A percentile compares a stretch with the other conserved stretches of the same genome.
phyloP scores from a whole-genome alignment of 1,140 invertebrate genomes.

The Drosophila bocqueti region DNA sequence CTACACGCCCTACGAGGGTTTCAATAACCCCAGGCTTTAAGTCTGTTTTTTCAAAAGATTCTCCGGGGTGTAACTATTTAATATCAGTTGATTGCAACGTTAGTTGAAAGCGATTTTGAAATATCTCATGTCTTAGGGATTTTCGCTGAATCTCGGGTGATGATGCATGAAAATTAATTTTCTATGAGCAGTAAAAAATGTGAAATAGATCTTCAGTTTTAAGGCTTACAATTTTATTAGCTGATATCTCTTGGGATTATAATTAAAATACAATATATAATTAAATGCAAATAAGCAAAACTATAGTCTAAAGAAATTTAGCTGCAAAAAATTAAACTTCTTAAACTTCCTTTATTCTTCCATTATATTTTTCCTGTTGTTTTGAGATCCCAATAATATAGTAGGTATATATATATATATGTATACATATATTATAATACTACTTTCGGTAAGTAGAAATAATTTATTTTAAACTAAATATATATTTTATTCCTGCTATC shows the following conservation, averaged over 20 bases:
- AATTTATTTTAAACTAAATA: neutral
- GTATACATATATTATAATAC: no score
- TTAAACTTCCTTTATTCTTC: neutral
- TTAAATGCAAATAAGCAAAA: neutral
- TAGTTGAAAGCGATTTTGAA: neutral
- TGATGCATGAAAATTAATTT: neutral
- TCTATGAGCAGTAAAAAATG: neutral
- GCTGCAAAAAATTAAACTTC: neutral
- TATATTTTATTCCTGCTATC: neutral
- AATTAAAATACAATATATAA: neutral
- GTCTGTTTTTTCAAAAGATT: conserved; percentile 6
- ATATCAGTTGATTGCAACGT: conserved; percentile 8
- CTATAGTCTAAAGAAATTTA: neutral
- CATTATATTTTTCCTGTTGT: neutral
- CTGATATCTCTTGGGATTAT: neutral
- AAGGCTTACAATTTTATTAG: neutral
- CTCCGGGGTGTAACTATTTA: conserved; percentile 1
- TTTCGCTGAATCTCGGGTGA: neutral
- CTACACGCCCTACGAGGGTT: conserved; percentile 16
- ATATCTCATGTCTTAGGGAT: neutral
- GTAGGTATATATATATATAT: no score
- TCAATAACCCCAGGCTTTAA: conserved; percentile 3
- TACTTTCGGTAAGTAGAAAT: no score
- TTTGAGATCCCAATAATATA: neutral
- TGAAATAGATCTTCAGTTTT: neutral